Evolutionary conservation across 2,888 invertebrate species (phyloP), one percentile per base, ranked within the genome.

Genomic region (Dascillus cervinus): DNA sequence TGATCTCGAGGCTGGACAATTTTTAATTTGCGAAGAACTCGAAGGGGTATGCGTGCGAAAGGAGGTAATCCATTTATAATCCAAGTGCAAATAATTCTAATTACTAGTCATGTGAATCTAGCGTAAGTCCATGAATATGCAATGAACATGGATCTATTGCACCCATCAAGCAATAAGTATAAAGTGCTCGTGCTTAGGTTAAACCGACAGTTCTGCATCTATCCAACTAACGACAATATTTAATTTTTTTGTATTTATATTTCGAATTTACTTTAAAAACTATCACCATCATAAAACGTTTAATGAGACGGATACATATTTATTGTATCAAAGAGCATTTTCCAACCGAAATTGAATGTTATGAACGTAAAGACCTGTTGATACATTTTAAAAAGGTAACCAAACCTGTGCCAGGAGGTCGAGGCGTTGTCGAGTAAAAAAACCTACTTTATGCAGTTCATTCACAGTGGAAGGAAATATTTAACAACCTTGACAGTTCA

Each of bases 111-210:
- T 58, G 56, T 57, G 56, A 56, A 48, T 55, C 53, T 47, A 50
- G 53, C 55, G 54, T 56, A 55, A 56, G 52, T 53, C 58, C 55
- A 61, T 60, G 60, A 60, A 61, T 61, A 61, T 61, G 56, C 60
- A 61, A 59, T 61, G 55, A 59, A 53, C 37, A 41, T 43, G 55
- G 52, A 59, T 56, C 55, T 59, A 58, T 56, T 53, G 56, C 58
- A 48, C 55, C 56, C 55, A 54, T 53, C 53, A 49, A 51, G 55
- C 54, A 49, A 57, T 60, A 58, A 58, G 53, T 57, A 57, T 58
- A 52, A 52, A 25, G 26, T 29, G 21, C 11, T 29, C 27, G 15
- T 31, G 24, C 24, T 30, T 10, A 23, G 13, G 13, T 13, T 13
- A 13, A 14, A 13, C 11, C 9, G 9, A 22, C 13, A 22, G 14